These are phyloP conservation scores for Eupithecia tripunctaria DNA, from an alignment of 2,888 invertebrate species.

Conservation along the genomic window DNA sequence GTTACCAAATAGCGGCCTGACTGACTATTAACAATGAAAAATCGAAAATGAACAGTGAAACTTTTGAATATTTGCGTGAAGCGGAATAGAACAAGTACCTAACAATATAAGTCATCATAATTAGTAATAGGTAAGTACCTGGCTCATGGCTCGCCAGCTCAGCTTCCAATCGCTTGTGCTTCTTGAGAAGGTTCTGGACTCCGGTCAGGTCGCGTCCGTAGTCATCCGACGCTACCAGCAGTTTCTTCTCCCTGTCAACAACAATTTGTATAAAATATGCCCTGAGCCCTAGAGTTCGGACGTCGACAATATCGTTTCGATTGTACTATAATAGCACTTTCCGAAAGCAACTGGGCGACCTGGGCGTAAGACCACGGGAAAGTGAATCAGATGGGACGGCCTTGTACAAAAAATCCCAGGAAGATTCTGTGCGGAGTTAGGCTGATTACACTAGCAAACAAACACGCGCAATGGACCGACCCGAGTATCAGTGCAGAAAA, in stretches of 20 bases:
- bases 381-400: no score
- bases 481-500: no score
- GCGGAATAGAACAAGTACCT: not conserved
- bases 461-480: no score
- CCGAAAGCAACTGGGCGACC: no score
- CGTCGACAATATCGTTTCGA: not conserved
- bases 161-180: slow-evolving; percentile 99
- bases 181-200: slow-evolving; percentile 99
- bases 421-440: no score
- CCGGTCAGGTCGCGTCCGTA: slow-evolving; percentile 99
- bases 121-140: not conserved
- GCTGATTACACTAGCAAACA: no score
- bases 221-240: slow-evolving; percentile 98
- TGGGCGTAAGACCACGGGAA: no score
- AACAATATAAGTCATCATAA: not conserved
- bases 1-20: not conserved
- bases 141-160: slow-evolving; percentile 99
- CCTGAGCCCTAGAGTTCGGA: not conserved
- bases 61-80: not conserved
- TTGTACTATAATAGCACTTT: no score
- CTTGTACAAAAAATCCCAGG: no score
- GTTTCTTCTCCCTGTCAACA: slow-evolving; percentile 93
- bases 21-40: not conserved
- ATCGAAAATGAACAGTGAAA: not conserved
- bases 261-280: not conserved